Percentiles rank a stretch among this genome's conserved stretches.
phyloP scores from a whole-genome alignment of 1,140 invertebrate genomes.

The Steinernema khuongi region DNA sequence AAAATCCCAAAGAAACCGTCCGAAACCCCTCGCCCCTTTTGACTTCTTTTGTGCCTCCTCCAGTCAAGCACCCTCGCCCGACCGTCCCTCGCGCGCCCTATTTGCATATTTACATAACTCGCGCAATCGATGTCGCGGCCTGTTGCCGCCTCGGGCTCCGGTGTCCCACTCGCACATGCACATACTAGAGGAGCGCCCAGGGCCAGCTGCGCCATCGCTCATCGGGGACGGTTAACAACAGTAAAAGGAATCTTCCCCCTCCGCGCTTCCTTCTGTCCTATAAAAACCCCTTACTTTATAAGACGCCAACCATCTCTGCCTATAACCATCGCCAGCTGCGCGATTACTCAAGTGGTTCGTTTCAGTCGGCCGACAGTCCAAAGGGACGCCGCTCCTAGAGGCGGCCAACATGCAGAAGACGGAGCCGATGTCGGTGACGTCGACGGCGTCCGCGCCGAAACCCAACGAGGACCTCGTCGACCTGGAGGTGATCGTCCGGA shows the following conservation, averaged over 20 bases:
- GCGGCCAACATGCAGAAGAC: constrained; percentile 13
- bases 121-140: neutral
- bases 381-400: neutral
- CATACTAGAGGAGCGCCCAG: neutral
- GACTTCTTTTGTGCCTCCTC: neutral
- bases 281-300: too few relatives aligned
- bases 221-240: too few relatives aligned
- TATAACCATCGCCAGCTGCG: neutral
- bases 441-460: neutral
- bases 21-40: neutral
- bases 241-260: too few relatives aligned
- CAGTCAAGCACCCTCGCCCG: neutral
- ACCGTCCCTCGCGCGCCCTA: neutral
- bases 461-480: constrained; percentile 45
- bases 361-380: neutral
- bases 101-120: neutral
- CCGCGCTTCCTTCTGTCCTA: too few relatives aligned
- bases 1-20: neutral
- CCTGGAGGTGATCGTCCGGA: constrained; percentile 57
- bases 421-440: neutral
- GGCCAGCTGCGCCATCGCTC: too few relatives aligned
- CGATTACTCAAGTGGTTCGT: neutral
- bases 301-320: neutral
- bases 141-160: neutral
- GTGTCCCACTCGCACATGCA: neutral